Evolutionary conservation across 2,797 vertebrate genomes (phyloP), one percentile per base, ranked within the genome.

Genomic region (Orientallactaga sibirica): DNA sequence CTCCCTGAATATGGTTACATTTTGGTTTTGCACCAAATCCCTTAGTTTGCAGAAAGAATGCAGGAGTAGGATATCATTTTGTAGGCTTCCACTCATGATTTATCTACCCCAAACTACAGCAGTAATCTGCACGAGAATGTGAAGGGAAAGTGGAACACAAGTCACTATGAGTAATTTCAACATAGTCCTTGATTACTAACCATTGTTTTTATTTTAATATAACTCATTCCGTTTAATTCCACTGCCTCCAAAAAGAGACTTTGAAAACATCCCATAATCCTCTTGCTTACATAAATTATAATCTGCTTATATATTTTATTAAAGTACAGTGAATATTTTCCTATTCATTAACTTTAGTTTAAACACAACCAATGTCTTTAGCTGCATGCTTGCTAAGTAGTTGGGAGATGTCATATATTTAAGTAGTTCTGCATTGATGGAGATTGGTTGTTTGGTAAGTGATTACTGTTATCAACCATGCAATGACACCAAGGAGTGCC

Each of bases 251-350:
- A 25, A 55, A 41, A 55, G 22, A 78, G 37, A 43, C 33, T 86
- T 85, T 5, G 68, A 91, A 94, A 87, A 37, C 68, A 92, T 79
- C 48, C 55, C 68, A 6, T 20, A 86, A 86, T 81, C 74, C 20
- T 33, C 55, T 41, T 81, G 55, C 74, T 86, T 76, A 81, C 0
- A 48, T 37, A 84, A 86, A 83, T n/a, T 87, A 88, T 75, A 89
- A 93, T 67, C 77, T 79, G 27, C 14, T 85, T 87, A 68, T 83
- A 96, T 87, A 81, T 71, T 95, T 90, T 85, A 55, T 55, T 76
- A 77, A 86, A 87, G 74, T 85, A 70, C 6, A 81, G 18, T 33
- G 70, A 90, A 71, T 41, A 74, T 88, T 82, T 88, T 92, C 71
- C 66, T 76, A 80, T 48, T 88, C 52, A 88, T 90, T 90, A 87